phyloP scores from a whole-genome alignment of 64 coral and sea anemone genomes.

The Catalaphyllia jardinei region DNA sequence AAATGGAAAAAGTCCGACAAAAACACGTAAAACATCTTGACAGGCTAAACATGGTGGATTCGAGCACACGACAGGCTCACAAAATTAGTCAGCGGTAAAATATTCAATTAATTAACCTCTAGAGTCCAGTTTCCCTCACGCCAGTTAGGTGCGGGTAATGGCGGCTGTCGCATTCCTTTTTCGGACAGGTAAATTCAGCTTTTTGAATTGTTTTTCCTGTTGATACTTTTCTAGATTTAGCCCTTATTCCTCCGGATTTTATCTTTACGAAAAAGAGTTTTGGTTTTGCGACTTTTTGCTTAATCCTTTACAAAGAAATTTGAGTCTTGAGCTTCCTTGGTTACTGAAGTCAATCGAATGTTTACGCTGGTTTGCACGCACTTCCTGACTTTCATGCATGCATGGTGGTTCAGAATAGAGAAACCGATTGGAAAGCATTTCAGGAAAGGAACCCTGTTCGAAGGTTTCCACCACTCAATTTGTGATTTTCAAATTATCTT shows the following conservation, averaged over 20 bases:
- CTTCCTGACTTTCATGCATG: too few relatives aligned
- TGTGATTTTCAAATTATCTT: too few relatives aligned
- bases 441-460: too few relatives aligned
- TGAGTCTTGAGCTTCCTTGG: not conserved
- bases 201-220: not conserved
- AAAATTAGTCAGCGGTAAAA: slow-evolving; percentile 19
- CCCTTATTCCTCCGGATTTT: not conserved
- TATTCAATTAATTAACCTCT: slow-evolving; percentile 30
- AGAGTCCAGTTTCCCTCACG: slow-evolving; percentile 9
- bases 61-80: not conserved
- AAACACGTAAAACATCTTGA: too few relatives aligned
- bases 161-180: slow-evolving; percentile 4
- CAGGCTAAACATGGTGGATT: not conserved
- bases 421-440: too few relatives aligned
- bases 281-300: too few relatives aligned
- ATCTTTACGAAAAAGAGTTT: not conserved
- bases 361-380: not conserved
- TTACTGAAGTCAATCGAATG: not conserved
- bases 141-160: not conserved
- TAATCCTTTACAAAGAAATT: not conserved
- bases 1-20: not conserved
- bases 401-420: too few relatives aligned
- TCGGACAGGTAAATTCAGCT: slow-evolving; percentile 1
- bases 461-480: too few relatives aligned
- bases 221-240: not conserved